Conservation (phyloP, 2,113 vertebrate species). For the Paradoxurus hermaphroditus region DNA sequence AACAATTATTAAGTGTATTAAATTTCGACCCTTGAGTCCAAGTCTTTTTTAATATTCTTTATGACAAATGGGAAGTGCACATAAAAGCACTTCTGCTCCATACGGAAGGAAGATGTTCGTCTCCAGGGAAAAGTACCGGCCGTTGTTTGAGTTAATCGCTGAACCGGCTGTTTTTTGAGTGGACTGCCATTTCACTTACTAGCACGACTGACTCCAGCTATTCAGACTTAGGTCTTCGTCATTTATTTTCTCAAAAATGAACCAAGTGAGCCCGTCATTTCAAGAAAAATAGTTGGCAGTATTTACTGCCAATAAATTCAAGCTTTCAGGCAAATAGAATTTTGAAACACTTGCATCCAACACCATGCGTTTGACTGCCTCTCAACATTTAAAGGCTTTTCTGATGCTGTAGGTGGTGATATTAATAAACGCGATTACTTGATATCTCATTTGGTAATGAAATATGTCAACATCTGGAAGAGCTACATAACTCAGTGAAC, state of each 20-base stretch:
- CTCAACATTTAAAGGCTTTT: not conserved
- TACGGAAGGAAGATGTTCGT: not conserved
- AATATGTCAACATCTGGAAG: not conserved
- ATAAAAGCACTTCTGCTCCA: not conserved
- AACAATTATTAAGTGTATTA: conserved; percentile 29
- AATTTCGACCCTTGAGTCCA: not conserved
- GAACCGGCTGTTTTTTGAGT: not conserved
- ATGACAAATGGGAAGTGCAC: not conserved
- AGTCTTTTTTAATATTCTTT: not conserved
- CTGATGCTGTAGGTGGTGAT: not conserved
- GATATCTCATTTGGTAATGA: conserved; percentile 15
- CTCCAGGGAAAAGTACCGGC: not conserved
- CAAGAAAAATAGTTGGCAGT: not conserved
- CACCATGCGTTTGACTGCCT: not conserved
- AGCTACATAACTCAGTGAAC: not conserved
- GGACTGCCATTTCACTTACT: not conserved
- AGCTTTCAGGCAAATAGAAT: conserved; percentile 17
- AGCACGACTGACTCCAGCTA: not conserved
- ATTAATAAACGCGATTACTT: not conserved
- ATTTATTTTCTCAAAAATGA: not conserved
- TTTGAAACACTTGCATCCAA: not conserved
- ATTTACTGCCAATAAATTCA: not conserved
- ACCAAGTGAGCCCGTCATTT: not conserved
- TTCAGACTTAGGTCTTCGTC: not conserved
- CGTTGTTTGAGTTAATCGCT: not conserved